phyloP scores from a whole-genome alignment of 2,888 invertebrate species.

The Apamea anceps region DNA sequence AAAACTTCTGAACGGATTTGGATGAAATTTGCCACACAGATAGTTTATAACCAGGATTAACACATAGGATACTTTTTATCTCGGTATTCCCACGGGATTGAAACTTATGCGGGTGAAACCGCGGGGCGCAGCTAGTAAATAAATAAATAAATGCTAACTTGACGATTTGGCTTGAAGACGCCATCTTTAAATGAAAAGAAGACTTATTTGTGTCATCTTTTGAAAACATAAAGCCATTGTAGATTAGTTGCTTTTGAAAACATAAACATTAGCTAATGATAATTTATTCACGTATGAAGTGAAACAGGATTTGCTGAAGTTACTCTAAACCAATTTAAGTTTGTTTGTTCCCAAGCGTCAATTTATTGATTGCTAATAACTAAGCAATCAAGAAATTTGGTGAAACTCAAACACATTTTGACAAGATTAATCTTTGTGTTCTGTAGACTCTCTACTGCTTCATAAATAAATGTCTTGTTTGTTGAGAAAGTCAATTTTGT shows the following conservation, averaged over 20 bases:
- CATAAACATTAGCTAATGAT: neutral
- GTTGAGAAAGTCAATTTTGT: neutral
- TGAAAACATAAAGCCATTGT: neutral
- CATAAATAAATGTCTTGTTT: neutral
- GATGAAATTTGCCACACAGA: too few species aligned
- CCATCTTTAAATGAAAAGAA: neutral
- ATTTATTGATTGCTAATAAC: slow-evolving; percentile 45
- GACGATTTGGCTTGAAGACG: neutral
- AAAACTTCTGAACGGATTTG: too few species aligned
- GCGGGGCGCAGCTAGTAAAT: too few species aligned
- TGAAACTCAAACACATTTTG: slow-evolving; percentile 41
- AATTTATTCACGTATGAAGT: neutral
- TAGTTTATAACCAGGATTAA: too few species aligned
- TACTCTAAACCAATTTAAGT: slow-evolving; percentile 44
- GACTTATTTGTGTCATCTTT: neutral
- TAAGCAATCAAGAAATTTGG: slow-evolving; percentile 43
- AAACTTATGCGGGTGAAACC: too few species aligned
- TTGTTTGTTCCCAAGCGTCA: slow-evolving; percentile 39
- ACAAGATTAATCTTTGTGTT: slow-evolving; percentile 25
- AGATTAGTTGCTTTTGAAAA: neutral
- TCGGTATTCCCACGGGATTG: too few species aligned
- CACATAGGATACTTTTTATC: too few species aligned
- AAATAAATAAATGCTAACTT: neutral
- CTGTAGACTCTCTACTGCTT: neutral
- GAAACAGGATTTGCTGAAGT: slow-evolving; percentile 19